Evolutionary conservation across 2,797 vertebrate genomes (phyloP).

Genomic region (Cynodonichthys magdalenae): DNA sequence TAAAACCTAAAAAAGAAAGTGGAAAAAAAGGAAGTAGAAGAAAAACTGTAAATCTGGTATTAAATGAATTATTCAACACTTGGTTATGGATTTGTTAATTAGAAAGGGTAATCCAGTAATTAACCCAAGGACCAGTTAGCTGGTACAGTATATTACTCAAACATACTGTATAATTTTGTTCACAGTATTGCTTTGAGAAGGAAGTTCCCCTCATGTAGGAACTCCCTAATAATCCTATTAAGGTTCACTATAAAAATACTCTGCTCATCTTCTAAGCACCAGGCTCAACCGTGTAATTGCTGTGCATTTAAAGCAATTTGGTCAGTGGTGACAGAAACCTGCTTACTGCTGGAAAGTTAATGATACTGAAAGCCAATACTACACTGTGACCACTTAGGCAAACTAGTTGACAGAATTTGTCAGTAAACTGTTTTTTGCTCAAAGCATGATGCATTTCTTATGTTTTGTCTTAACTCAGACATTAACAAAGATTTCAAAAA

Average conservation of each 20-base stretch:
- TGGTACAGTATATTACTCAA: slow-evolving; percentile 64
- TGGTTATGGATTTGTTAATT: slow-evolving; percentile 73
- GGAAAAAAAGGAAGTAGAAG: slow-evolving; percentile 32
- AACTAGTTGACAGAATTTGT: slow-evolving; percentile 60
- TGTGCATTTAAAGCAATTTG: slow-evolving; percentile 82
- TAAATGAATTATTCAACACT: slow-evolving; percentile 70
- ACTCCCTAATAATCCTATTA: slow-evolving; percentile 81
- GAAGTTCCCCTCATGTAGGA: slow-evolving; percentile 56
- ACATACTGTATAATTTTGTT: slow-evolving; percentile 56
- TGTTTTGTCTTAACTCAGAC: slow-evolving; percentile 20
- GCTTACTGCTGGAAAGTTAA: slow-evolving; percentile 82
- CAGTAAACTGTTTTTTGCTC: slow-evolving; percentile 45
- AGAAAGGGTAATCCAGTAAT: slow-evolving; percentile 78
- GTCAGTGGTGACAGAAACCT: slow-evolving; percentile 81
- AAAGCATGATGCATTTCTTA: slow-evolving; percentile 39
- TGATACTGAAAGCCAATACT: slow-evolving; percentile 81
- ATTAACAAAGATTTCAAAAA: slow-evolving; percentile 6
- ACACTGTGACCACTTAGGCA: slow-evolving; percentile 64
- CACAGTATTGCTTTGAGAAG: slow-evolving; percentile 51
- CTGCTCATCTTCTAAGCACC: slow-evolving; percentile 73
- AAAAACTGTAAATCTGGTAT: slow-evolving; percentile 47
- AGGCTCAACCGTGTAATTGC: slow-evolving; percentile 78
- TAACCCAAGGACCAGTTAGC: slow-evolving; percentile 64
- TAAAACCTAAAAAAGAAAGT: slow-evolving; percentile 5
- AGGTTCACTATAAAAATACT: slow-evolving; percentile 72